A percentile compares a stretch with the other conserved stretches of the same genome.
Evolutionary conservation across 2,113 vertebrate genomes (phyloP).

Genomic region (Tapirus terrestris): DNA sequence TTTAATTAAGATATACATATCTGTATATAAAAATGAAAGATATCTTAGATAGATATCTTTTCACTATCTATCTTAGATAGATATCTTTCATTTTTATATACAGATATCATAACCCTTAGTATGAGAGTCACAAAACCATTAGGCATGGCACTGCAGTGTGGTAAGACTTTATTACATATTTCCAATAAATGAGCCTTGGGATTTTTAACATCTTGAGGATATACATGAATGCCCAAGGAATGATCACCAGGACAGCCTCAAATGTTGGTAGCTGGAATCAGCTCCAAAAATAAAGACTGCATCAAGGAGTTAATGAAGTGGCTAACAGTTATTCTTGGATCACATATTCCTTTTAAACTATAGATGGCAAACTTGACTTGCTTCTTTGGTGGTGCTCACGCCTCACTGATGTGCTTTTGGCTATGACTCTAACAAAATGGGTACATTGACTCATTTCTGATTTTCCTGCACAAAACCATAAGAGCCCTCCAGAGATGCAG

Average conservation of each 20-base stretch:
- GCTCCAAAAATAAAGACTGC: not conserved
- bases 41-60: not conserved
- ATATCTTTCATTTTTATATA: no score
- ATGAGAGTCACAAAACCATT: not conserved
- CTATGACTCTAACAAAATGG: constrained; percentile 10
- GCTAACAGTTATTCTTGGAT: not conserved
- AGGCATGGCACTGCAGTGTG: not conserved
- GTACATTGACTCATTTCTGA: not conserved
- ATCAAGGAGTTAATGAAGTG: constrained; percentile 21
- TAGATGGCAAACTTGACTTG: not conserved
- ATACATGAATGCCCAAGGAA: not conserved
- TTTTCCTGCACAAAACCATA: not conserved
- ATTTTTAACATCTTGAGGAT: constrained; percentile 10
- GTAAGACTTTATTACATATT: not conserved
- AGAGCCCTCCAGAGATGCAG: not conserved
- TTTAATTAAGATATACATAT: not conserved
- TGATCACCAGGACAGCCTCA: not conserved
- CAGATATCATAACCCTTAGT: not conserved
- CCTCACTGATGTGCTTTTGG: not conserved
- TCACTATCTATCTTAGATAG: no score
- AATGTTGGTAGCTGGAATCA: not conserved
- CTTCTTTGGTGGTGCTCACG: not conserved
- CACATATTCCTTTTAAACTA: not conserved
- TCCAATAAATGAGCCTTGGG: not conserved
- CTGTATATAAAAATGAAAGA: not conserved